Conservation (phyloP, 2,113 vertebrate species). For the Chionodraco myersi region DNA sequence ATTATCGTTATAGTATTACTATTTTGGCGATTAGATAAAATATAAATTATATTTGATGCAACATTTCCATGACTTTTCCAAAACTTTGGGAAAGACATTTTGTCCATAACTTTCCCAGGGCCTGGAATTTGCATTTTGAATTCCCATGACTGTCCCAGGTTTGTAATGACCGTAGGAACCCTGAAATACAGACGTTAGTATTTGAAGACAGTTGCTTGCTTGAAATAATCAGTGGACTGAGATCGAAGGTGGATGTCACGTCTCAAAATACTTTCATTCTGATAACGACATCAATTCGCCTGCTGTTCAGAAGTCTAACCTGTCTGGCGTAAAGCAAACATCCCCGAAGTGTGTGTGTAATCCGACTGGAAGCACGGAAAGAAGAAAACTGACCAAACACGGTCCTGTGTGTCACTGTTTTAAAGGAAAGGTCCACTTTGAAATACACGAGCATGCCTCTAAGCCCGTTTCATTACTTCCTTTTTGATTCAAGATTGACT, state of each 20-base stretch:
- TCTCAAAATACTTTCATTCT: slow-evolving; percentile 19
- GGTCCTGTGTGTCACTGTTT: background rate
- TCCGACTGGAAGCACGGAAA: background rate
- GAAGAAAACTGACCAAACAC: background rate
- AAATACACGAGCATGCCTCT: background rate
- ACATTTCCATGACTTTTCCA: too few species aligned
- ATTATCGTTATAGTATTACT: too few species aligned
- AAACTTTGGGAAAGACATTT: too few species aligned
- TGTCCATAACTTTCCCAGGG: too few species aligned
- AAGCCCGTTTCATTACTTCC: background rate
- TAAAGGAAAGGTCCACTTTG: slow-evolving; percentile 40
- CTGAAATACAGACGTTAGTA: slow-evolving; percentile 75
- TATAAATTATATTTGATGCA: too few species aligned
- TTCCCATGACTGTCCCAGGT: too few species aligned
- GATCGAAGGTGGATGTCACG: background rate
- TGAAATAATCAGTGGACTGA: slow-evolving; percentile 53
- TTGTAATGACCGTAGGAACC: too few species aligned
- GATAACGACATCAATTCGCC: background rate
- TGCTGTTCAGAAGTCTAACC: slow-evolving; percentile 13
- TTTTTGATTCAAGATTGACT: background rate
- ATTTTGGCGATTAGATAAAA: too few species aligned
- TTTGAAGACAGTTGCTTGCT: slow-evolving; percentile 71
- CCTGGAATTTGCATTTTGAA: too few species aligned
- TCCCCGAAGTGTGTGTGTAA: slow-evolving; percentile 10
- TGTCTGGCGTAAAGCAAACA: slow-evolving; percentile 22